phyloP scores from a whole-genome alignment of 2,113 vertebrate species.

The Pithys albifrons region DNA sequence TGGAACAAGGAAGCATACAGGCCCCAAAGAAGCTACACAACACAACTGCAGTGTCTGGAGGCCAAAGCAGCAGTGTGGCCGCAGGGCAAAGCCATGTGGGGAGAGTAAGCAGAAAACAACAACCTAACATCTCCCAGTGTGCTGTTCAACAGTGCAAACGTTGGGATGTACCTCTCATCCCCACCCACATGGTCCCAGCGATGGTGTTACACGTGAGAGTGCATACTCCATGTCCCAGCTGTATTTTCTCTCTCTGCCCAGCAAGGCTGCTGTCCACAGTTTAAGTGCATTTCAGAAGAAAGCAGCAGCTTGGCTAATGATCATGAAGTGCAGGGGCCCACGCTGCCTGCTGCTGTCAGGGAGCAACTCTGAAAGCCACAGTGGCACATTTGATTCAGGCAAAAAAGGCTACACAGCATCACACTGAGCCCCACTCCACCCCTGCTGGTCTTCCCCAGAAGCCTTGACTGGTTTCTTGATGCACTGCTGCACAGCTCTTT shows the following conservation, averaged over 20 bases:
- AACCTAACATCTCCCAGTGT: background rate
- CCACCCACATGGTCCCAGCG: background rate
- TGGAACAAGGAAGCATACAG: background rate
- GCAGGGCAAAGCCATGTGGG: background rate
- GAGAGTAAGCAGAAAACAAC: background rate
- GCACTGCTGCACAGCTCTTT: background rate
- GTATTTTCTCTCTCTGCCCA: background rate
- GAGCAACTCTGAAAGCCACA: background rate
- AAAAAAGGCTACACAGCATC: background rate
- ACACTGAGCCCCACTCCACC: background rate
- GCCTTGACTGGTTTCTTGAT: background rate
- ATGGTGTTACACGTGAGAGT: rapidly evolving
- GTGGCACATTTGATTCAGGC: background rate
- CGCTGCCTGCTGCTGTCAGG: background rate
- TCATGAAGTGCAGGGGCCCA: background rate
- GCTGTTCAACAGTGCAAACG: background rate
- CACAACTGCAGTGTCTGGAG: background rate
- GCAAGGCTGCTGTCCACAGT: background rate
- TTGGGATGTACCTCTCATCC: background rate
- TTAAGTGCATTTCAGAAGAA: background rate
- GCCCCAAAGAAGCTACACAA: background rate
- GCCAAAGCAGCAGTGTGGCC: background rate
- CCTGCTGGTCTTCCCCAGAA: background rate
- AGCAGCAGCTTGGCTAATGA: background rate
- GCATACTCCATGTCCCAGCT: rapidly evolving